phyloP scores from a whole-genome alignment of 2,888 invertebrate genomes.

The Papilio gigon region DNA sequence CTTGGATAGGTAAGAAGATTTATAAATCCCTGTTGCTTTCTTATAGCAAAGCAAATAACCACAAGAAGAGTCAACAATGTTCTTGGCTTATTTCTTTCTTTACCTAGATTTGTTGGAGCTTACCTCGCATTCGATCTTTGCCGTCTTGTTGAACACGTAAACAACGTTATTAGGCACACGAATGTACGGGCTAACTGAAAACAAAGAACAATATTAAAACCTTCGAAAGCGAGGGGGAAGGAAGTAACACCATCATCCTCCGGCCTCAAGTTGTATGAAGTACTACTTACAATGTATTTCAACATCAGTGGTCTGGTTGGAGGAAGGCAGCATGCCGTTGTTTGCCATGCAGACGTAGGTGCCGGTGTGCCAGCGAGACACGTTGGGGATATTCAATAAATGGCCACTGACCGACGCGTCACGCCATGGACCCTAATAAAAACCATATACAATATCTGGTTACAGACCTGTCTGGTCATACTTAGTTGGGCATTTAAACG shows the following conservation, averaged over 20 bases:
- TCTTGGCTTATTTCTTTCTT: neutral
- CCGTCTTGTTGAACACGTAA: conserved; percentile 87
- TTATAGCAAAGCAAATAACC: no score
- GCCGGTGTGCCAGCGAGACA: conserved; percentile 87
- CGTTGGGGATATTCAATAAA: conserved; percentile 88
- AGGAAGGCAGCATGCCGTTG: conserved; percentile 93
- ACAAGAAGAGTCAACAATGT: no score
- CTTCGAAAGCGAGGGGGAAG: no score
- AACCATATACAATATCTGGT: neutral
- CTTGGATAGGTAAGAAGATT: neutral
- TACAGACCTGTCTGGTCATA: no score
- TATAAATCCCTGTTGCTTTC: no score
- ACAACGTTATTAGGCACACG: conserved; percentile 89
- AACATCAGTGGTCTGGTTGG: conserved; percentile 90
- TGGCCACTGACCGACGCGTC: conserved; percentile 89
- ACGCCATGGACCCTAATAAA: conserved; percentile 70
- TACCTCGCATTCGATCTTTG: conserved; percentile 89
- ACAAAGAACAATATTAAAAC: conserved; percentile 2
- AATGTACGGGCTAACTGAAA: conserved; percentile 92
- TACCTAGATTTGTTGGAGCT: conserved; percentile 46
- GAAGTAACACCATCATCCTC: no score
- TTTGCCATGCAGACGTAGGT: conserved; percentile 89
- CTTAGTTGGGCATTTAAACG: no score
- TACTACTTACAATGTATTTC: conserved; percentile 93
- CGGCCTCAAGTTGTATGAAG: no score